Evolutionary conservation across 1,140 invertebrate species (phyloP).

Genomic region (Pseudomyrmex dendroicus): DNA sequence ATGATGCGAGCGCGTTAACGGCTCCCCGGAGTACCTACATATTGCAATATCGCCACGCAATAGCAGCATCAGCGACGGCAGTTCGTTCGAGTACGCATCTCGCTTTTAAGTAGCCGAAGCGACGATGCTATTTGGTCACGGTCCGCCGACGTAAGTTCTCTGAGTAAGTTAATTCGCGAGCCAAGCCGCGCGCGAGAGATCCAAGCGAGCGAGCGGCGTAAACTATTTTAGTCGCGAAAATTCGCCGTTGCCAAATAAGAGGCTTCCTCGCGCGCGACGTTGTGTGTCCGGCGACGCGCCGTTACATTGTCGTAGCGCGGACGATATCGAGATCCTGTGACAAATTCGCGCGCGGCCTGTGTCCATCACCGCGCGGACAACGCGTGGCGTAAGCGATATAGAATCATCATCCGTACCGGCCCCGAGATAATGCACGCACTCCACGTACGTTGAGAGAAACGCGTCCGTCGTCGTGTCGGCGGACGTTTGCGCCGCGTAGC

Average conservation of each 20-base stretch:
- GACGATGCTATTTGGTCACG: slow-evolving; percentile 78
- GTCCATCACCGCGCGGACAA: slow-evolving; percentile 10
- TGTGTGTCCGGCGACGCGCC: neutral
- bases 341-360: neutral
- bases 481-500: neutral
- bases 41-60: slow-evolving; percentile 17
- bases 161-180: neutral
- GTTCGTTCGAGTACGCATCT: slow-evolving; percentile 9
- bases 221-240: slow-evolving; percentile 76
- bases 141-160: slow-evolving; percentile 78
- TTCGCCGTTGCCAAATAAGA: slow-evolving; percentile 70
- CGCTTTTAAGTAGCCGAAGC: slow-evolving; percentile 60
- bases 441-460: neutral
- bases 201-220: slow-evolving; percentile 54
- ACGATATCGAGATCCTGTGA: slow-evolving; percentile 11
- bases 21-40: slow-evolving; percentile 47
- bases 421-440: slow-evolving; percentile 12
- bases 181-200: slow-evolving; percentile 11
- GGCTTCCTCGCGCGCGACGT: slow-evolving; percentile 19
- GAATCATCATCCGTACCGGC: slow-evolving; percentile 15
- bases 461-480: neutral
- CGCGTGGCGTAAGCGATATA: slow-evolving; percentile 33
- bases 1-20: slow-evolving; percentile 78
- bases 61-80: neutral
- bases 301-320: neutral